Evolutionary conservation across 1,140 invertebrate genomes (phyloP).

Genomic region (Nephila pilipes): DNA sequence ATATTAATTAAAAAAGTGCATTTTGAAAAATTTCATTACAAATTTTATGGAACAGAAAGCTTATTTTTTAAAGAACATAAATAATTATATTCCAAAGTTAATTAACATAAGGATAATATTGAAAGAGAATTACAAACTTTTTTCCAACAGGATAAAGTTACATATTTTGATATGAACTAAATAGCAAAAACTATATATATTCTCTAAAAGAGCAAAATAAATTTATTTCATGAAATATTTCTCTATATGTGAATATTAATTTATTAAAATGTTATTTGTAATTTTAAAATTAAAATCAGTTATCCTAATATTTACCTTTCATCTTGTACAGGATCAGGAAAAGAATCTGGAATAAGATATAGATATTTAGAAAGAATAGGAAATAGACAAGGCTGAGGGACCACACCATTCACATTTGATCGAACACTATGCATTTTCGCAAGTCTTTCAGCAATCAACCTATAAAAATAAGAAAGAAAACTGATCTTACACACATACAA

Average conservation of each 20-base stretch:
- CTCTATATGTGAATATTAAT: not conserved
- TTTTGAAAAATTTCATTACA: too few species aligned
- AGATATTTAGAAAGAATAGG: conserved; percentile 88
- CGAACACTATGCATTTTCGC: conserved; percentile 87
- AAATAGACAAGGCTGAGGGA: conserved; percentile 86
- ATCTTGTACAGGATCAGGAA: conserved; percentile 61
- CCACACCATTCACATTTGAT: conserved; percentile 78
- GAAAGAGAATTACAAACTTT: too few species aligned
- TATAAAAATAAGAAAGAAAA: not conserved
- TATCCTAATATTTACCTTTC: conserved; percentile 43
- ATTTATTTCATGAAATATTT: not conserved
- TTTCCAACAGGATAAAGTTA: too few species aligned
- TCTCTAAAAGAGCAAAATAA: too few species aligned
- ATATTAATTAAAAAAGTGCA: too few species aligned
- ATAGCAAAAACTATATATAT: too few species aligned
- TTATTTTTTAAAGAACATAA: too few species aligned
- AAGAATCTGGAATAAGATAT: conserved; percentile 84
- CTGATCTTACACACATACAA: too few species aligned
- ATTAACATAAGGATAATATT: too few species aligned
- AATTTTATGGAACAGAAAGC: too few species aligned
- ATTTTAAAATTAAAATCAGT: not conserved
- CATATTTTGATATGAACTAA: too few species aligned
- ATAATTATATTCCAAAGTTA: too few species aligned
- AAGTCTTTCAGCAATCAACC: conserved; percentile 88
- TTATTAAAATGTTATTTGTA: not conserved